phyloP scores from a whole-genome alignment of 2,113 vertebrate species.

The Gobius niger region DNA sequence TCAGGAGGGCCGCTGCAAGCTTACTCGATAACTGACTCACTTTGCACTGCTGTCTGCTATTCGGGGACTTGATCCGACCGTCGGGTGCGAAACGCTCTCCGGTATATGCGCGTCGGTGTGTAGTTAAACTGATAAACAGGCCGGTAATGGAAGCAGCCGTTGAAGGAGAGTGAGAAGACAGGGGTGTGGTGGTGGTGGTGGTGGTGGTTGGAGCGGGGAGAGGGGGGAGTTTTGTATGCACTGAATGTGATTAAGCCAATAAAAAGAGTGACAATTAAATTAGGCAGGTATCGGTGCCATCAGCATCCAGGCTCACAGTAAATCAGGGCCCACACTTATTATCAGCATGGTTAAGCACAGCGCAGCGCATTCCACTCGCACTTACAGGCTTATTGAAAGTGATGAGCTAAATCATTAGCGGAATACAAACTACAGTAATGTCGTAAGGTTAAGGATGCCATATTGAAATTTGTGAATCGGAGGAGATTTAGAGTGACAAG shows the following conservation, averaged over 20 bases:
- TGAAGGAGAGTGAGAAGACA: slow-evolving; percentile 25
- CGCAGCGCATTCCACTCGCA: slow-evolving; percentile 22
- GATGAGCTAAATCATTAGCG: slow-evolving; percentile 36
- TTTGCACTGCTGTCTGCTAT: slow-evolving; percentile 41
- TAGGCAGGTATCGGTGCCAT: slow-evolving; percentile 57
- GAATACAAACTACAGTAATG: slow-evolving; percentile 36
- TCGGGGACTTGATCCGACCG: slow-evolving; percentile 56
- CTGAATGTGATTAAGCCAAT: slow-evolving; percentile 61
- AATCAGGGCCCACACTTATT: slow-evolving; percentile 57
- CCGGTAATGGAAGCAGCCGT: slow-evolving; percentile 39
- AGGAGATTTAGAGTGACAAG: background rate
- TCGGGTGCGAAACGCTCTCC: slow-evolving; percentile 26
- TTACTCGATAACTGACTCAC: slow-evolving; percentile 59
- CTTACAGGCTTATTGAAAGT: slow-evolving; percentile 35
- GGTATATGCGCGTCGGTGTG: background rate
- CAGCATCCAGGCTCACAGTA: slow-evolving; percentile 44
- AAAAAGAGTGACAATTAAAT: slow-evolving; percentile 60
- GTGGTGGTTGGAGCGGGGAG: background rate
- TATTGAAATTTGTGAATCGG: slow-evolving; percentile 4
- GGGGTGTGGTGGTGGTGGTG: background rate
- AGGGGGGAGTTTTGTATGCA: slow-evolving; percentile 42
- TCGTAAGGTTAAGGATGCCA: background rate
- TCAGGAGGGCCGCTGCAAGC: slow-evolving; percentile 34
- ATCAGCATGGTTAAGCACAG: slow-evolving; percentile 57
- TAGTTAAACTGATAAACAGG: slow-evolving; percentile 42